Base-by-base conservation (phyloP, 2,888 invertebrate species). In the Cerastis leucographa region DNA sequence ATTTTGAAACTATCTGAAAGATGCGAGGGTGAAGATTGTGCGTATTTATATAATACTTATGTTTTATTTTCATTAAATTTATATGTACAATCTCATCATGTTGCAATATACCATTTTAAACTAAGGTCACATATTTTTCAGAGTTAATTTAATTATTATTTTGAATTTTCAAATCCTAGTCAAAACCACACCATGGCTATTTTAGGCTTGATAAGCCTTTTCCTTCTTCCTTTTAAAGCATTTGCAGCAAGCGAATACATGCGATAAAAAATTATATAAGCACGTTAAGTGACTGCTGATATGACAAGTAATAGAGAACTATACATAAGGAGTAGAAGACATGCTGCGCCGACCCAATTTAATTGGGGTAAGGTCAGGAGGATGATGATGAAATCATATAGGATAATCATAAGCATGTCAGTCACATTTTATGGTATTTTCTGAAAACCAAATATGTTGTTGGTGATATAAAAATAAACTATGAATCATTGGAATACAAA, bases 401-500 rank as follows among this genome's bases (percentile, higher is more conserved):
- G n/a, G n/a, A n/a, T n/a, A n/a, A n/a, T n/a, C n/a, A n/a, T n/a
- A 14, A 73, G 44, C 44, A 44, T 44, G 11, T 9, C 51, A 61
- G 40, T 65, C 25, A 46, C 25, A n/a, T 71, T n/a, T 29, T 54
- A 56, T 46, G 4, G 19, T 35, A 35, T 19, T 25, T 64, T 25
- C n/a, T 42, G 42, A n/a, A 64, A 14, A 64, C 12, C 14, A 64
- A 14, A n/a, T 14, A 29, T 5, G 11, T 6, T 1, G 19, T 12
- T 64, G n/a, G 8, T n/a, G 8, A 64, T n/a, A 64, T 64, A n/a
- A 42, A 25, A 61, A 68, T 62, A 70, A n/a, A 22, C 25, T 17
- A 17, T 83, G 79, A 83, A 51, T 79, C 74, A 83, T 74, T 71
- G 6, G 6, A 46, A 49, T 29, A 61, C 74, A 17, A 51, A 82